Evolutionary conservation across 2,797 vertebrate species (phyloP).

Genomic region (Tachyglossus aculeatus): DNA sequence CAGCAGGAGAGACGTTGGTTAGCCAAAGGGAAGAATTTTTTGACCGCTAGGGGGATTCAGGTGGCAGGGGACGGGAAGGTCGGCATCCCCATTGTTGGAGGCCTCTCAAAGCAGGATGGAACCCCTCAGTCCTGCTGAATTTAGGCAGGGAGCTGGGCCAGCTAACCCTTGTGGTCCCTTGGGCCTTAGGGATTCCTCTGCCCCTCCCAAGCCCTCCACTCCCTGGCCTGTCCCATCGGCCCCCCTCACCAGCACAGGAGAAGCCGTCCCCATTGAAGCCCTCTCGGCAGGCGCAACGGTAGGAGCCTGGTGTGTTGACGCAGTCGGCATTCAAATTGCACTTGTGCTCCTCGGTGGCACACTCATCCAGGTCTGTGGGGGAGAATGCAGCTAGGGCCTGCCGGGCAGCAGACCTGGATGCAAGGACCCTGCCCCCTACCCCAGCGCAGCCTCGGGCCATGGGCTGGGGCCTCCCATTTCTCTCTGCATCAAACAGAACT

Average conservation of each 20-base stretch:
- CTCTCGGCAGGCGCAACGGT: slow-evolving; percentile 86
- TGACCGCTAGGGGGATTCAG: background rate
- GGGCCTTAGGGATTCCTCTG: too few species aligned
- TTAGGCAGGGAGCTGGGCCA: too few species aligned
- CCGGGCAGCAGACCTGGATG: background rate
- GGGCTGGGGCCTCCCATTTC: background rate
- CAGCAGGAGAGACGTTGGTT: too few species aligned
- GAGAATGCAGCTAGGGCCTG: background rate
- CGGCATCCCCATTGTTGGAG: too few species aligned
- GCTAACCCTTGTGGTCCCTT: too few species aligned
- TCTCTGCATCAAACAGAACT: too few species aligned
- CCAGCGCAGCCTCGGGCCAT: background rate
- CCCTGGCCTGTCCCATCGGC: background rate
- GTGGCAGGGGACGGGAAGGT: background rate
- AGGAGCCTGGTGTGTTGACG: slow-evolving; percentile 88
- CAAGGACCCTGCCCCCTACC: background rate
- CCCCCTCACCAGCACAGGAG: slow-evolving; percentile 83
- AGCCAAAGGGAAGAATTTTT: too few species aligned
- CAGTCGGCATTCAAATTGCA: slow-evolving; percentile 90
- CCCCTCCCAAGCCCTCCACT: background rate
- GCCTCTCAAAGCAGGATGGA: too few species aligned
- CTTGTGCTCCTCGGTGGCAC: slow-evolving; percentile 82
- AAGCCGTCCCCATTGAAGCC: slow-evolving; percentile 92
- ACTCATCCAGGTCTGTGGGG: slow-evolving; percentile 88
- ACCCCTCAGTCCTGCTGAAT: too few species aligned